Conservation (phyloP, 2,888 invertebrate species). For the Liodrosophila aerea region DNA sequence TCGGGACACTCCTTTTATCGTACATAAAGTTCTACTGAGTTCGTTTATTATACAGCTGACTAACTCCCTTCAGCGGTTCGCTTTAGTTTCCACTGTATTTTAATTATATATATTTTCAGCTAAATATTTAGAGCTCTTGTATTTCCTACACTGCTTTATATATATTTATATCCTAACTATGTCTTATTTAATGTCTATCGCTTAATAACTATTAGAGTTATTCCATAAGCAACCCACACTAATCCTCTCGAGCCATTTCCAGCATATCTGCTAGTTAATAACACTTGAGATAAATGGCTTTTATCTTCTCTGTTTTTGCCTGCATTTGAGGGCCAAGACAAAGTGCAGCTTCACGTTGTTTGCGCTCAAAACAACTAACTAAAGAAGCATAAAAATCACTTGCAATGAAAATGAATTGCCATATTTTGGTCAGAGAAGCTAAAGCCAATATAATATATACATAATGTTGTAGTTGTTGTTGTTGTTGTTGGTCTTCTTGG, state of each 20-base stretch:
- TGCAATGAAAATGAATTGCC: slow-evolving; percentile 45
- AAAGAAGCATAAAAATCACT: slow-evolving; percentile 32
- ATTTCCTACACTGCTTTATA: not conserved
- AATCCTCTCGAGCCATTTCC: too few species aligned
- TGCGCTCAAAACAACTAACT: slow-evolving; percentile 17
- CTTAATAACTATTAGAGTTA: not conserved
- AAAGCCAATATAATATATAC: too few species aligned
- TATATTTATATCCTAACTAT: not conserved
- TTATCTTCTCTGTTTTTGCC: not conserved
- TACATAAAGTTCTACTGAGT: too few species aligned
- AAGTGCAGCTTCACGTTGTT: slow-evolving; percentile 12
- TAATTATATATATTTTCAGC: too few species aligned
- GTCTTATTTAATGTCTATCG: too few species aligned
- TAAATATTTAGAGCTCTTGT: too few species aligned
- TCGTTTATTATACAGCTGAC: too few species aligned
- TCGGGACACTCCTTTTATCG: too few species aligned
- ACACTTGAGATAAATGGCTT: not conserved
- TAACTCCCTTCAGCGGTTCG: too few species aligned
- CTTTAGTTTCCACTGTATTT: too few species aligned
- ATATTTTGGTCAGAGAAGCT: slow-evolving; percentile 46
- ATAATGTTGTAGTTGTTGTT: slow-evolving; percentile 1
- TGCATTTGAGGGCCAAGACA: slow-evolving; percentile 12
- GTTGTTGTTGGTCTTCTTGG: slow-evolving; percentile 18
- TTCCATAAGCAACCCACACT: not conserved
- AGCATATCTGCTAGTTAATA: not conserved